Evolutionary conservation across 2,797 vertebrate genomes (phyloP).

Genomic region (Phrynocephalus vlangalii): DNA sequence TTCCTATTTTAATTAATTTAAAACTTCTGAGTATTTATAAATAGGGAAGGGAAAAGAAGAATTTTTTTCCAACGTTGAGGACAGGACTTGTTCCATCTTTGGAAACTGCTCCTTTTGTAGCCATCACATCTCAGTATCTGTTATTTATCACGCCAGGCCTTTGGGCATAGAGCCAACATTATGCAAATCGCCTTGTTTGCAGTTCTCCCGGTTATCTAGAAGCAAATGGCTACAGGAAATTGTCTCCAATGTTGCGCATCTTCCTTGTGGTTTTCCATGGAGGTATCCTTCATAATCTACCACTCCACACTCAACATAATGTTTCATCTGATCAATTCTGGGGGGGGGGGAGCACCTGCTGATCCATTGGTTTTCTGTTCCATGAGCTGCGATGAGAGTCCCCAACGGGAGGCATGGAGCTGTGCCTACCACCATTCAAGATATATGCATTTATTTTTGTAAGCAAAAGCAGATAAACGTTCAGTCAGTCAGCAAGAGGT

Average conservation of each 20-base stretch:
- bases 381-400: not conserved
- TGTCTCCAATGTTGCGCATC: not conserved
- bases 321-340: not conserved
- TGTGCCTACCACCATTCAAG: not conserved
- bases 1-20: slow-evolving; percentile 56
- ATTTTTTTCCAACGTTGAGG: slow-evolving; percentile 32
- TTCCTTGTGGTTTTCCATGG: slow-evolving; percentile 4
- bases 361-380: not conserved
- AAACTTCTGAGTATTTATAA: slow-evolving; percentile 30
- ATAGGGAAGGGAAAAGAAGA: slow-evolving; percentile 30
- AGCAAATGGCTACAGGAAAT: not conserved
- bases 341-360: not conserved
- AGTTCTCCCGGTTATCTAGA: slow-evolving; percentile 14
- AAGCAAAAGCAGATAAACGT: not conserved
- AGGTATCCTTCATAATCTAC: not conserved
- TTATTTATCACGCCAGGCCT: not conserved
- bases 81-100: slow-evolving; percentile 41
- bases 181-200: slow-evolving; percentile 9
- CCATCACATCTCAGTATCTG: not conserved
- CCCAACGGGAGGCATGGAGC: no score
- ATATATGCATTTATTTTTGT: not conserved
- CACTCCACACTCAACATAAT: not conserved
- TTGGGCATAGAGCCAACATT: not conserved
- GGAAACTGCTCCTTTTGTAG: slow-evolving; percentile 28
- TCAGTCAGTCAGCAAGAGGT: not conserved